Base-by-base conservation (phyloP, 2,888 invertebrate species). In the Agonopterix subpropinquella region DNA sequence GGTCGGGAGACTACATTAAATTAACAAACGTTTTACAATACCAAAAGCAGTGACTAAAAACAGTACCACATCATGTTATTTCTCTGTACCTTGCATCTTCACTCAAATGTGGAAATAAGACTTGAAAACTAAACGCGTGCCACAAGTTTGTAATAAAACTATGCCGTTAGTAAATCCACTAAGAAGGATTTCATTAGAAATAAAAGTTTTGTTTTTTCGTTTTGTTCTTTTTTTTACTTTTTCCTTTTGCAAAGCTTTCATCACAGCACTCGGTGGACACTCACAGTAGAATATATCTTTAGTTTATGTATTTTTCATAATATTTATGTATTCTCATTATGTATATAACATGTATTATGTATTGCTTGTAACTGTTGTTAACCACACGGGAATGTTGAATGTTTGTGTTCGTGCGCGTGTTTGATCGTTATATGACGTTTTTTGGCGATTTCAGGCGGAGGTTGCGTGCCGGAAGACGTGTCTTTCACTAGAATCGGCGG, bases 401-500 rank as follows among this genome's bases (percentile, higher is more conserved):
- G 79, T 75, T 54, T 62, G 47, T 48, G 48, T 48, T 37, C 13
- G 61, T 53, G 45, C 41, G 50, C 48, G 57, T 55, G 54, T 42
- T 53, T 42, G 54, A 41, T 47, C 52, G 8, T 37, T 36, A 37
- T 11, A 13, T 51, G 57, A 28, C 45, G 53, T 51, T 47, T 56
- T 59, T 68, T 57, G 68, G 61, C 72, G 70, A 64, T 83, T 82
- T 71, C 83, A 80, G 77, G 72, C 49, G 70, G 63, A 52, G 68
- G 67, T 56, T 69, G 65, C 56, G 69, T 47, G 55, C 65, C 67
- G 57, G 79, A 83, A 89, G 94, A 94, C 90, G 90, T 94, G 81
- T 92, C 92, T 86, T 92, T 93, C 89, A 92, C 90, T 61, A 88
- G 94, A 76, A 87, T 92, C 89, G 89, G 90, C 82, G 91, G 92